Conservation (phyloP, 2,113 vertebrate genomes). For the Brachionichthys hirsutus region DNA sequence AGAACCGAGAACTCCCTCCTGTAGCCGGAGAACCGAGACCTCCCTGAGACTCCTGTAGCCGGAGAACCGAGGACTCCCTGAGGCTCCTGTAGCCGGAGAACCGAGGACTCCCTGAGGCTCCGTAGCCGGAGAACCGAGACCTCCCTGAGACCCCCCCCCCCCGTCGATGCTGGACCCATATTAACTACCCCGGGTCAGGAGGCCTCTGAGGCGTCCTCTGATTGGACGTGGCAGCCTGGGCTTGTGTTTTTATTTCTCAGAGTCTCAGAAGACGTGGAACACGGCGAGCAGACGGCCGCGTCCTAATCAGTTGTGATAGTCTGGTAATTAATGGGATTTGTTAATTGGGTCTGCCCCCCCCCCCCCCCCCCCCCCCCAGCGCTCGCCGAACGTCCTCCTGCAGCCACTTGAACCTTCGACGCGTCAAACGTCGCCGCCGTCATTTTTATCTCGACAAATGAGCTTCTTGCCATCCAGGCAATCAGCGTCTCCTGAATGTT, state of each 20-base stretch:
- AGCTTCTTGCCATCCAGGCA: constrained; percentile 23
- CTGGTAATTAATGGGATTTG: constrained; percentile 76
- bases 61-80: too few relatives aligned
- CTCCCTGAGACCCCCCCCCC: too few relatives aligned
- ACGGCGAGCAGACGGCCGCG: constrained; percentile 61
- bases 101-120: too few relatives aligned
- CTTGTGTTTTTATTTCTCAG: constrained; percentile 23
- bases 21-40: too few relatives aligned
- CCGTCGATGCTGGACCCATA: too few relatives aligned
- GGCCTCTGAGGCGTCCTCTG: constrained; percentile 32
- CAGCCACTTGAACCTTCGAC: constrained; percentile 38
- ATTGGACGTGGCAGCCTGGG: constrained; percentile 42
- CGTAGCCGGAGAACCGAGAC: too few relatives aligned
- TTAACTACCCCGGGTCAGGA: too few relatives aligned
- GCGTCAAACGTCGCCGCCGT: constrained; percentile 29
- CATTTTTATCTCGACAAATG: constrained; percentile 35
- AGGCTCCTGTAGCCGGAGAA: too few relatives aligned
- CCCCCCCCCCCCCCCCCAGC: too few relatives aligned
- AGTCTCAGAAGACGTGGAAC: constrained; percentile 65
- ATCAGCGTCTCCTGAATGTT: constrained; percentile 54
- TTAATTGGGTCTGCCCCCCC: constrained; percentile 74
- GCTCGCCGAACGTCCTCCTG: constrained; percentile 60
- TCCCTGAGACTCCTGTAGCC: too few relatives aligned
- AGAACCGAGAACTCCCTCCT: too few relatives aligned
- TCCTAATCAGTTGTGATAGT: constrained; percentile 76